Percentiles rank a stretch among this genome's conserved stretches.
Conservation (phyloP, 2,113 vertebrate genomes). For the Clupea harengus region DNA sequence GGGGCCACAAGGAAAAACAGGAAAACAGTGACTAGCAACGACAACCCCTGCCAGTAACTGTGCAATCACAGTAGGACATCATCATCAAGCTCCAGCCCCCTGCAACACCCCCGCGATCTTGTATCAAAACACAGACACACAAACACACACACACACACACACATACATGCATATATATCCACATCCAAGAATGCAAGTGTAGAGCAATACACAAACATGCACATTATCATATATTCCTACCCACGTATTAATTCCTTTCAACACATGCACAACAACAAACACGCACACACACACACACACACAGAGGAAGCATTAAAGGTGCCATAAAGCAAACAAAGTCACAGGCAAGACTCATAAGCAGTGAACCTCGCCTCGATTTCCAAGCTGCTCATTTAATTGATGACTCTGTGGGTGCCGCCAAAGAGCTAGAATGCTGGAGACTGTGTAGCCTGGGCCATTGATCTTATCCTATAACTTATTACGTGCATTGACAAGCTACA, state of each 20-base stretch:
- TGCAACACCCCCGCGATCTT: neutral
- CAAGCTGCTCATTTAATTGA: neutral
- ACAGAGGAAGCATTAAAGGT: neutral
- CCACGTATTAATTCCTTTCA: neutral
- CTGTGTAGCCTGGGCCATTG: neutral
- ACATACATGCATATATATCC: neutral
- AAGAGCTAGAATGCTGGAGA: neutral
- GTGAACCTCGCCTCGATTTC: neutral
- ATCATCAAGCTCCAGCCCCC: constrained; percentile 43
- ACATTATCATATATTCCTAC: neutral
- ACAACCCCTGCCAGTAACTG: constrained; percentile 61
- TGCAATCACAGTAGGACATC: constrained; percentile 57
- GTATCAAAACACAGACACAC: neutral
- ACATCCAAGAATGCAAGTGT: too few relatives aligned
- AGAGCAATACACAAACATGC: neutral
- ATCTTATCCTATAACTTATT: constrained; percentile 6
- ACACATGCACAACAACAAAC: neutral
- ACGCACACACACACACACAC: constrained; percentile 20
- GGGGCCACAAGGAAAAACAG: constrained; percentile 47
- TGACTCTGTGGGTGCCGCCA: neutral
- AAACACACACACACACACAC: neutral
- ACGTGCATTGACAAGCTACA: constrained; percentile 5
- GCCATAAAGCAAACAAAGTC: neutral
- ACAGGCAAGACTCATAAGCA: neutral
- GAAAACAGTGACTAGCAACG: constrained; percentile 63